These are phyloP conservation scores for Scomber scombrus DNA, from an alignment of 2,113 vertebrate species.

Conservation along the genomic window DNA sequence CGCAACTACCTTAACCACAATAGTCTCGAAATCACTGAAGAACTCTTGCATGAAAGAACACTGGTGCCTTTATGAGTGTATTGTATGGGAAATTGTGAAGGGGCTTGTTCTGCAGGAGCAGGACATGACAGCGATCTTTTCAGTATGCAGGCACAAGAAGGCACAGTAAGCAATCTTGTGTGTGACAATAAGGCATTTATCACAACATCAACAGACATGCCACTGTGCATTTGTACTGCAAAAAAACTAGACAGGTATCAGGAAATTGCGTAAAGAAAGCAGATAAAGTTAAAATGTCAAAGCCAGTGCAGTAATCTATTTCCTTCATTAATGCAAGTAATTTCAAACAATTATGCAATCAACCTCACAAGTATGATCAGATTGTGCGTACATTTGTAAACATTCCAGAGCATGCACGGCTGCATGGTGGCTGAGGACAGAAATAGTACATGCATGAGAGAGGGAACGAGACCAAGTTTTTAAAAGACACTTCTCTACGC, in stretches of 20 bases:
- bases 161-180: constrained; percentile 39
- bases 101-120: constrained; percentile 63
- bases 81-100: constrained; percentile 55
- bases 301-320: too few species aligned
- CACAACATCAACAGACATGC: constrained; percentile 3
- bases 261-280: constrained; percentile 9
- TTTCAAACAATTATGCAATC: neutral
- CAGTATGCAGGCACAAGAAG: constrained; percentile 46
- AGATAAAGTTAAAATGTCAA: neutral
- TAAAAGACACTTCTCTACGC: constrained; percentile 66
- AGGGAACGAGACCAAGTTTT: constrained; percentile 59
- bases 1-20: neutral
- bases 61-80: constrained; percentile 57
- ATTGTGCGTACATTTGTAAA: constrained; percentile 41
- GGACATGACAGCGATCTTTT: constrained; percentile 56
- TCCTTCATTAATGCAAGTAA: too few species aligned
- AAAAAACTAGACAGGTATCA: neutral
- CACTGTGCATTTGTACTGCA: neutral
- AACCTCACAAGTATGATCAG: constrained; percentile 22
- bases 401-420: constrained; percentile 27
- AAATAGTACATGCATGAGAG: constrained; percentile 70
- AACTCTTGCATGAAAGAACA: constrained; percentile 48
- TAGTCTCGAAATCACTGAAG: constrained; percentile 29
- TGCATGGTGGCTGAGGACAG: constrained; percentile 47
- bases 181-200: constrained; percentile 51